Evolutionary conservation across 2,797 vertebrate genomes (phyloP).

Genomic region (Mormyrus hasselquistii): DNA sequence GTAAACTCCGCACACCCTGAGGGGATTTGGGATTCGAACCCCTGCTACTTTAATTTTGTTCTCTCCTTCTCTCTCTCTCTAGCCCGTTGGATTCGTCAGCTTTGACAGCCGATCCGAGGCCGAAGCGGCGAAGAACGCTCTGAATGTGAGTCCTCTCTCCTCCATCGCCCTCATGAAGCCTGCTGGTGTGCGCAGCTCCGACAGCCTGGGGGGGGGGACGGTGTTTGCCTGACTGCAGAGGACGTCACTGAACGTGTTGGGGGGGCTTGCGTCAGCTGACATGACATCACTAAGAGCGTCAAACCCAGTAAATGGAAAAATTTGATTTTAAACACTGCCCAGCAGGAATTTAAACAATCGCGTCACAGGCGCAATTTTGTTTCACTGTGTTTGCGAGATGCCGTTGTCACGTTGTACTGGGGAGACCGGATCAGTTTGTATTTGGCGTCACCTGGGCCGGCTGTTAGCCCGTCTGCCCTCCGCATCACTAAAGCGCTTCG

Average conservation of each 20-base stretch:
- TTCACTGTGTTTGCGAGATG: background rate
- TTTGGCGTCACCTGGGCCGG: background rate
- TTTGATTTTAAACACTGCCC: slow-evolving; percentile 17
- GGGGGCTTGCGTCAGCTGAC: background rate
- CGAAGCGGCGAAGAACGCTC: slow-evolving; percentile 70
- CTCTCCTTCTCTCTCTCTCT: slow-evolving; percentile 24
- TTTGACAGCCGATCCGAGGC: slow-evolving; percentile 72
- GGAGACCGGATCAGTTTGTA: background rate
- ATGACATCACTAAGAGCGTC: background rate
- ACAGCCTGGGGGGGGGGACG: background rate
- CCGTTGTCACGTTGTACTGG: background rate
- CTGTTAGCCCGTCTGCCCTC: background rate
- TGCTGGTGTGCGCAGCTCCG: background rate
- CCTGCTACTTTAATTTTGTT: background rate
- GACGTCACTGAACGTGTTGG: background rate
- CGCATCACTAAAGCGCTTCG: background rate
- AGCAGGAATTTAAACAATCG: background rate
- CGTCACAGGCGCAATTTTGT: background rate
- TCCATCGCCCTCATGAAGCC: background rate
- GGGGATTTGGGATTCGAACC: background rate
- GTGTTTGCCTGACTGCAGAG: background rate
- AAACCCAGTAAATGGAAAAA: background rate
- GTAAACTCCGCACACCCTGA: background rate
- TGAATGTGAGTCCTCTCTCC: slow-evolving; percentile 63
- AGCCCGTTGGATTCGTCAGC: slow-evolving; percentile 78